Base-by-base conservation (phyloP, 2,888 invertebrate genomes). In the Hyppa rectilinea region DNA sequence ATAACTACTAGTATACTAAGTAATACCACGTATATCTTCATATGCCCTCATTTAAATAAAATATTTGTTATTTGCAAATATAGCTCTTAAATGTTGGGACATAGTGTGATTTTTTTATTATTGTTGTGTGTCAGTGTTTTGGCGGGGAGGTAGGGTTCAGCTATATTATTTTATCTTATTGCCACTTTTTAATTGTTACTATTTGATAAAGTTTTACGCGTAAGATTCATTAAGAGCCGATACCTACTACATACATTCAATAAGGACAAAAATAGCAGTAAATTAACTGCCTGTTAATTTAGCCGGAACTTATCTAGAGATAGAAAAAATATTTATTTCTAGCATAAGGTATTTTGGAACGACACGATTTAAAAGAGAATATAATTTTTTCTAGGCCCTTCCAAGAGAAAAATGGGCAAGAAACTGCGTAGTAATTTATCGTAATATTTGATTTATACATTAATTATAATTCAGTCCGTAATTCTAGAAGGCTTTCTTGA, bases 1-100 rank as follows among this genome's bases (percentile, higher is more conserved):
- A 67, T 71, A 14, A 75, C 40, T 55, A 71, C 67, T 80, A 78
- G 76, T 53, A 43, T 36, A 80, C 56, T 75, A 63, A 80, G 71
- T 76, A 76, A 66, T 62, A 52, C 53, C 62, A 72, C 66, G 52
- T 76, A 78, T 34, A 61, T 52, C 45, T 56, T 36, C 65, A 49
- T 52, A 43, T 74, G 62, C 60, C 79, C 79, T 58, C 80, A 80
- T 75, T 75, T 80, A 60, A 49, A 66, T 36, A 7, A 26, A 34
- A 67, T 55, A 45, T 58, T 69, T 70, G 40, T 60, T 50, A 49
- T 55, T 56, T 75, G 64, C 61, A 62, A 73, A 53, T 78, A 72
- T 61, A 65, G 66, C 40, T 47, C 63, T 71, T 80, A 61, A 76
- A 60, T 76, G 52, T 68, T 66, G 78, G 80, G 58, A 20, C 10